Percentiles rank a stretch among this genome's conserved stretches.
Conservation (phyloP, 2,888 invertebrate genomes). For the Patella pellucida region DNA sequence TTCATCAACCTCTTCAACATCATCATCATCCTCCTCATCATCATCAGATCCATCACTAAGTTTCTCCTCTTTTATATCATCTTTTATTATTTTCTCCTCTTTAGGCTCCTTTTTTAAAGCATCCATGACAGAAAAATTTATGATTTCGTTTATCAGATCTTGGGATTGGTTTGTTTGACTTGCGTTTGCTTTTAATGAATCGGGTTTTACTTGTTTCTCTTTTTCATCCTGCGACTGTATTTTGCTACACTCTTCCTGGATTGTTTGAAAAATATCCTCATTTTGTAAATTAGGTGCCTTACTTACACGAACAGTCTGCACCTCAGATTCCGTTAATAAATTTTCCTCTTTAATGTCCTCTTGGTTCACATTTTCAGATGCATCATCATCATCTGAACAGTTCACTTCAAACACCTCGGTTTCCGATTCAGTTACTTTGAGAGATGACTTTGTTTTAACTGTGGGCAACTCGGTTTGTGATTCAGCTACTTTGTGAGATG, state of each 20-base stretch:
- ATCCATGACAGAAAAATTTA: slow-evolving; percentile 1
- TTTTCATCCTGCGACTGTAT: slow-evolving; percentile 65
- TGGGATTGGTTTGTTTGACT: not conserved
- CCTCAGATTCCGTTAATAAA: slow-evolving; percentile 24
- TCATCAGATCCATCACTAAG: slow-evolving; percentile 19
- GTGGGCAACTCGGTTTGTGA: too few relatives aligned
- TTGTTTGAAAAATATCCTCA: slow-evolving; percentile 72
- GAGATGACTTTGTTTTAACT: too few relatives aligned
- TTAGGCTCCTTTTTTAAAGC: slow-evolving; percentile 12
- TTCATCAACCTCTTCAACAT: slow-evolving; percentile 28
- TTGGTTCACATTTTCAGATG: slow-evolving; percentile 13
- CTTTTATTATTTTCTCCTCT: not conserved
- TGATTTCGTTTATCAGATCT: not conserved
- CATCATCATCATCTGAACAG: not conserved
- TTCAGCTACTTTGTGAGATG: too few relatives aligned
- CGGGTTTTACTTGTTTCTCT: not conserved
- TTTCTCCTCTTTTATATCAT: slow-evolving; percentile 21
- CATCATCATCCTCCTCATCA: slow-evolving; percentile 12
- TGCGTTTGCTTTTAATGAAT: not conserved
- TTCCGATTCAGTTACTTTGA: not conserved
- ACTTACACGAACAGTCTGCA: slow-evolving; percentile 30
- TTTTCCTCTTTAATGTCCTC: slow-evolving; percentile 32
- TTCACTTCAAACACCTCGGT: not conserved
- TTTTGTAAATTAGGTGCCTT: slow-evolving; percentile 24
- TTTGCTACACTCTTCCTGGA: slow-evolving; percentile 73